These are phyloP conservation scores for Paracanthobrama guichenoti DNA, from an alignment of 2,113 vertebrate genomes.

Conservation along the genomic window DNA sequence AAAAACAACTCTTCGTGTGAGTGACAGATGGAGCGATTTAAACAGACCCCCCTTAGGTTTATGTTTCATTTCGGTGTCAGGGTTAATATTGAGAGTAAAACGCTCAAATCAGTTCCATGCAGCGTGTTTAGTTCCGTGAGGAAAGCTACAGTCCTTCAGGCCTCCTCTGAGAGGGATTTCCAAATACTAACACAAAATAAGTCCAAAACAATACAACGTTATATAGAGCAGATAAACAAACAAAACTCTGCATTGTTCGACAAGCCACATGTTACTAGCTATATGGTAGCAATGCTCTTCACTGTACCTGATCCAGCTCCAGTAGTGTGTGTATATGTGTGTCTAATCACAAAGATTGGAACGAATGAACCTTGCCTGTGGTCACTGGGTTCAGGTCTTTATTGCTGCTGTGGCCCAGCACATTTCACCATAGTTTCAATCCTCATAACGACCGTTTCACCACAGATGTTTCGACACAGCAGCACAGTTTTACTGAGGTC, in stretches of 20 bases:
- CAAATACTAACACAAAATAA: conserved; percentile 21
- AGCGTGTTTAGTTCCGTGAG: not conserved
- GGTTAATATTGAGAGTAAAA: conserved; percentile 31
- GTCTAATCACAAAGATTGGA: conserved; percentile 31
- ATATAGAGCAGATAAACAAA: conserved; percentile 30
- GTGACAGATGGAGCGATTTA: conserved; percentile 49
- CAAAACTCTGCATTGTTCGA: conserved; percentile 27
- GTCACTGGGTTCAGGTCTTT: conserved; percentile 29
- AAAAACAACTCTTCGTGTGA: conserved; percentile 53
- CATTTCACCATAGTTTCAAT: conserved; percentile 38
- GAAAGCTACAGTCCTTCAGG: conserved; percentile 27
- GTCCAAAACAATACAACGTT: conserved; percentile 22
- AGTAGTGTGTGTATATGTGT: conserved; percentile 16
- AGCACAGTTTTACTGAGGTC: conserved; percentile 15
- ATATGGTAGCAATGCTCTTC: not conserved
- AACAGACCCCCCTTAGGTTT: conserved; percentile 61
- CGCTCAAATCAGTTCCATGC: conserved; percentile 38
- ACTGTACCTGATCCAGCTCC: not conserved
- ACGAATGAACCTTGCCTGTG: conserved; percentile 32
- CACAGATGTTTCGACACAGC: conserved; percentile 32
- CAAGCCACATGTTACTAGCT: not conserved
- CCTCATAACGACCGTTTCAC: conserved; percentile 26
- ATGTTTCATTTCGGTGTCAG: conserved; percentile 34
- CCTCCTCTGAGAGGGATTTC: conserved; percentile 43
- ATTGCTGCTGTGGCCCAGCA: conserved; percentile 17